Conservation (phyloP, 2,888 invertebrate species). For the Archaeoteleia sp. region DNA sequence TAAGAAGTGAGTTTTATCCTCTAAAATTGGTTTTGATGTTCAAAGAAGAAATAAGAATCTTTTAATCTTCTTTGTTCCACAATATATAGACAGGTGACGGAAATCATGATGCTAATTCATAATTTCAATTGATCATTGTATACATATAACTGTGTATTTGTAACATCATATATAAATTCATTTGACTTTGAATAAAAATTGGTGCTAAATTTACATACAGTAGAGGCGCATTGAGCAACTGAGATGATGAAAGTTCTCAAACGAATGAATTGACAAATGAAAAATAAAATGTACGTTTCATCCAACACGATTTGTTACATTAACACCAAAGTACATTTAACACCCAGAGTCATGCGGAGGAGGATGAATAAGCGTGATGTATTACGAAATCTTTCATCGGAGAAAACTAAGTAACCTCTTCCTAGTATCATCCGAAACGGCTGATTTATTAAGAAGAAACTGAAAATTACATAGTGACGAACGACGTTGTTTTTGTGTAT, state of each 20-base stretch:
- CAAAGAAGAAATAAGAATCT: too few relatives aligned
- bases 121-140: too few relatives aligned
- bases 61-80: too few relatives aligned
- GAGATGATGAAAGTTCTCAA: conserved; percentile 34
- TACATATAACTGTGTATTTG: too few relatives aligned
- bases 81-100: too few relatives aligned
- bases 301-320: conserved; percentile 19
- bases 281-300: conserved; percentile 27
- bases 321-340: conserved; percentile 17
- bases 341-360: conserved; percentile 31
- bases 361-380: conserved; percentile 36
- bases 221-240: conserved; percentile 21
- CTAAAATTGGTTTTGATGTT: too few relatives aligned
- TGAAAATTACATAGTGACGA: conserved; percentile 14
- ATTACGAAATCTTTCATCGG: conserved; percentile 33
- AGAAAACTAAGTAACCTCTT: conserved; percentile 13
- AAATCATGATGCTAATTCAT: too few relatives aligned
- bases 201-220: conserved; percentile 15
- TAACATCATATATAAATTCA: too few relatives aligned
- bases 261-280: conserved; percentile 27
- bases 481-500: neutral
- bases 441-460: conserved; percentile 28
- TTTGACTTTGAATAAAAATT: conserved; percentile 29
- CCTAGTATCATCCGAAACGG: conserved; percentile 12
- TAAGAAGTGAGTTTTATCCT: too few relatives aligned